These are phyloP conservation scores for Neelides folsomi DNA, from an alignment of 2,888 invertebrate genomes.

Conservation along the genomic window DNA sequence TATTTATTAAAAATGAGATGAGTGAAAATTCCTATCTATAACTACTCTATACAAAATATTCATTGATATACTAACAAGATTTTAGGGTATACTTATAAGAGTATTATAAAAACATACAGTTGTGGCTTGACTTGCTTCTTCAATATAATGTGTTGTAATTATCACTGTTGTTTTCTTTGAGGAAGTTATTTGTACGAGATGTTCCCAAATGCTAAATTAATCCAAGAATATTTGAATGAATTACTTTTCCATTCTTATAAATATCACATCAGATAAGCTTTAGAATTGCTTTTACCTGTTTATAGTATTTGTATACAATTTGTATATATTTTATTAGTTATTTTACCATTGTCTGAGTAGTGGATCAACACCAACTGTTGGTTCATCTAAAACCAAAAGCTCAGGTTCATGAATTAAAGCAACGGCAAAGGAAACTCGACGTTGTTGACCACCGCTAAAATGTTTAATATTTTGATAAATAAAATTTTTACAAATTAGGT, in stretches of 20 bases:
- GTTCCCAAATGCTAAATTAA: slow-evolving; percentile 19
- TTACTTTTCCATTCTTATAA: too few relatives aligned
- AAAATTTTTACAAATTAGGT: neutral
- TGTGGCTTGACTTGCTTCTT: slow-evolving; percentile 18
- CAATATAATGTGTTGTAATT: slow-evolving; percentile 25
- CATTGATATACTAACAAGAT: too few relatives aligned
- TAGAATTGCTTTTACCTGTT: too few relatives aligned
- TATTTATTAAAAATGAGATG: neutral
- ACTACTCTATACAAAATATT: too few relatives aligned
- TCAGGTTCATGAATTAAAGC: slow-evolving; percentile 39
- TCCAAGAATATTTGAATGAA: too few relatives aligned
- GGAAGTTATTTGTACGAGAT: slow-evolving; percentile 13
- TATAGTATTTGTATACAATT: too few relatives aligned
- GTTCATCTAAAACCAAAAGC: slow-evolving; percentile 71
- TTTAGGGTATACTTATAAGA: too few relatives aligned
- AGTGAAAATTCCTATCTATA: too few relatives aligned
- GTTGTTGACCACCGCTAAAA: slow-evolving; percentile 39
- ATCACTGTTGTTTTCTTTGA: slow-evolving; percentile 16
- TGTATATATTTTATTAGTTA: too few relatives aligned
- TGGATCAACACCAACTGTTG: slow-evolving; percentile 85
- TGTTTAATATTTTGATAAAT: neutral
- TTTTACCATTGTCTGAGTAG: slow-evolving; percentile 67
- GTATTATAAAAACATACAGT: slow-evolving; percentile 9
- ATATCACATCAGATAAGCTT: too few relatives aligned
- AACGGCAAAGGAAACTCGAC: slow-evolving; percentile 39